phyloP scores from a whole-genome alignment of 2,113 vertebrate species.

The Zosterops pallidus region DNA sequence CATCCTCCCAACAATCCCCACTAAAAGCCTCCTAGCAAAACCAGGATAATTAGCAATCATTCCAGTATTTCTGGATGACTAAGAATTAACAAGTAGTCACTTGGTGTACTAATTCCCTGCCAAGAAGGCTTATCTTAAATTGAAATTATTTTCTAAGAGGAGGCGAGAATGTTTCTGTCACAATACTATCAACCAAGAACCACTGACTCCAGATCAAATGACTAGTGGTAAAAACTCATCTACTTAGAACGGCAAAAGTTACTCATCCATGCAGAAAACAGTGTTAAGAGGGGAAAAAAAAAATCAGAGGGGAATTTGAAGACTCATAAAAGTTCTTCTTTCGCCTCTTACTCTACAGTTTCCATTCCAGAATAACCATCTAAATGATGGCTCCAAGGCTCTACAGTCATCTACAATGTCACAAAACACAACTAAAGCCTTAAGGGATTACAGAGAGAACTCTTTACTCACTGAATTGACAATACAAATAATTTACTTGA shows the following conservation, averaged over 20 bases:
- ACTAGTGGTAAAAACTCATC: background rate
- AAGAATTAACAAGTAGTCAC: background rate
- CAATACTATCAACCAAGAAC: background rate
- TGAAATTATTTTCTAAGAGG: background rate
- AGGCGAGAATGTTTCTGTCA: background rate
- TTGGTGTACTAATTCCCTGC: background rate
- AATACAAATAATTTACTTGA: background rate
- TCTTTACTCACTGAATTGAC: background rate
- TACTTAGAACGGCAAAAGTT: background rate
- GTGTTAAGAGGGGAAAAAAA: background rate
- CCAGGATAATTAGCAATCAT: background rate
- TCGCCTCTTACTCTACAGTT: background rate
- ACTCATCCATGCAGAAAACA: background rate
- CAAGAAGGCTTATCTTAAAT: background rate
- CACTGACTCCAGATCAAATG: background rate
- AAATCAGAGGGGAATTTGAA: background rate
- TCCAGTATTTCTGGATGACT: background rate
- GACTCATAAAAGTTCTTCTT: background rate
- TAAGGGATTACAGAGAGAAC: background rate
- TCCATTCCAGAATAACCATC: background rate
- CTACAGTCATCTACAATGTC: background rate
- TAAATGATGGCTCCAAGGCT: rapidly evolving
- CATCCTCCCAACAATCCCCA: background rate
- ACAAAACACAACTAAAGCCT: background rate
- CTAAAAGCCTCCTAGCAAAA: background rate